Percentiles rank a stretch among this genome's conserved stretches.
phyloP scores from a whole-genome alignment of 1,140 invertebrate species.

The Drosophila malerkotliana region DNA sequence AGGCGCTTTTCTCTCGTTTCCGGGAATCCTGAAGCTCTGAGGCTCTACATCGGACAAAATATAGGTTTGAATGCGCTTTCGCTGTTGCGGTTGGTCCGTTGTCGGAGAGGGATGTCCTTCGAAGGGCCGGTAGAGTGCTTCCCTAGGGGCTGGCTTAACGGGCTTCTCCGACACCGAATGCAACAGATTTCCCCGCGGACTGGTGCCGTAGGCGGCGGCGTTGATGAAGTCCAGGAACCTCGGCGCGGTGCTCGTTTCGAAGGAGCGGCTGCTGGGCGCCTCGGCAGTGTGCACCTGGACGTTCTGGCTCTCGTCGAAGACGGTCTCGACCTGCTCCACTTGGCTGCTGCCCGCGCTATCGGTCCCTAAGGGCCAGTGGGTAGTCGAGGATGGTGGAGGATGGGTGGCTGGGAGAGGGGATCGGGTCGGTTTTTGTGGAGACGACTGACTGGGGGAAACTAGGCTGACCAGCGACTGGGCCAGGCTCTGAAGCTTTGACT shows the following conservation, averaged over 20 bases:
- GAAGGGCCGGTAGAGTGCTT: conserved; percentile 12
- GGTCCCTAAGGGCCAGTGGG: conserved; percentile 36
- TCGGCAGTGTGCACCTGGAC: conserved; percentile 60
- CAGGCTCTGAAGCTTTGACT: conserved; percentile 60
- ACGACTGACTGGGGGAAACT: conserved; percentile 37
- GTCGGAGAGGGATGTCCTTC: neutral
- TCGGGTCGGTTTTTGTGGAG: conserved; percentile 6
- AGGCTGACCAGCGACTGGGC: conserved; percentile 49
- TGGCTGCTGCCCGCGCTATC: conserved; percentile 44
- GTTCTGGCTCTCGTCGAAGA: conserved; percentile 68
- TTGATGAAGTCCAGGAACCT: conserved; percentile 68
- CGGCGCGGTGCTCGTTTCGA: conserved; percentile 55
- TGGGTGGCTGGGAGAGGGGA: conserved; percentile 5
- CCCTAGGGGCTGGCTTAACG: conserved; percentile 11
- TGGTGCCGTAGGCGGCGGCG: conserved; percentile 59
- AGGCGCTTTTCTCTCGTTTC: neutral
- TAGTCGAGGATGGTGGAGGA: conserved; percentile 3
- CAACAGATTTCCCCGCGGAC: conserved; percentile 51
- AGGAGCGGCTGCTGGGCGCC: conserved; percentile 41
- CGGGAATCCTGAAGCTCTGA: conserved; percentile 67
- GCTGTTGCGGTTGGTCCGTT: conserved; percentile 21
- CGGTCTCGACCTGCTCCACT: conserved; percentile 52
- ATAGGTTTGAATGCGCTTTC: conserved; percentile 71
- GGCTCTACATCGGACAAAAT: conserved; percentile 74
- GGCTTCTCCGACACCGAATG: conserved; percentile 23